Evolutionary conservation across 2,797 vertebrate species (phyloP), one percentile per base, ranked within the genome.

Genomic region (Clarias laeviceps): DNA sequence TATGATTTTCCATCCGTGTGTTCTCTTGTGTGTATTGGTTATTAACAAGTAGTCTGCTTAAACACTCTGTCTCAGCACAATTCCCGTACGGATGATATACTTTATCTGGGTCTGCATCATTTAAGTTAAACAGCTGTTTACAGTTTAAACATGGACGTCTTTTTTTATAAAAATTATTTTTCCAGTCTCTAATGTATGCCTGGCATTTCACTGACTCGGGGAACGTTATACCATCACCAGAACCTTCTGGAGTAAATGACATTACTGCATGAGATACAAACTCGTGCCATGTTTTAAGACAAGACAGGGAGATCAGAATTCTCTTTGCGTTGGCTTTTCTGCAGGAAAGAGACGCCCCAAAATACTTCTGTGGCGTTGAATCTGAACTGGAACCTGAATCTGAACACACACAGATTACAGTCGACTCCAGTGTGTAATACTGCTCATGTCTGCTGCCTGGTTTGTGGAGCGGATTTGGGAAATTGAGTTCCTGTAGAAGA

Each of bases 51-150:
- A 84, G 85, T 74, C 84, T 80, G 76, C 85, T 87, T 18, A 87
- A 59, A 37, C 64, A 57, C 68, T 87, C 85, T 2, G 85, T 83
- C 66, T 87, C 85, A 50, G 85, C 82, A 88, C 87, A 88, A 27
- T 88, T 88, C 6, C 84, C 85, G 74, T 66, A 84, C 14, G 76
- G 76, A 73, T 80, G 37, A 65, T 29, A 0, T 40, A 37, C 24
- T 27, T 77, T 65, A 12, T 76, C 37, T 17, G 8, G 17, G 0
- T 74, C 40, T 56, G 62, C 61, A 32, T 80, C 34, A 18, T 56
- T 61, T 11, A 88, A 76, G 61, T 73, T 68, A 65, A 88, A 88
- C 69, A 85, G 15, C 2, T 50, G 0, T 1, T 24, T 4, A 80
- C 87, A 88, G 22, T 88, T 85, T 6, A 3, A 56, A 57, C 87